Conservation (phyloP, 1,140 invertebrate genomes). For the Euglossa dilemma region DNA sequence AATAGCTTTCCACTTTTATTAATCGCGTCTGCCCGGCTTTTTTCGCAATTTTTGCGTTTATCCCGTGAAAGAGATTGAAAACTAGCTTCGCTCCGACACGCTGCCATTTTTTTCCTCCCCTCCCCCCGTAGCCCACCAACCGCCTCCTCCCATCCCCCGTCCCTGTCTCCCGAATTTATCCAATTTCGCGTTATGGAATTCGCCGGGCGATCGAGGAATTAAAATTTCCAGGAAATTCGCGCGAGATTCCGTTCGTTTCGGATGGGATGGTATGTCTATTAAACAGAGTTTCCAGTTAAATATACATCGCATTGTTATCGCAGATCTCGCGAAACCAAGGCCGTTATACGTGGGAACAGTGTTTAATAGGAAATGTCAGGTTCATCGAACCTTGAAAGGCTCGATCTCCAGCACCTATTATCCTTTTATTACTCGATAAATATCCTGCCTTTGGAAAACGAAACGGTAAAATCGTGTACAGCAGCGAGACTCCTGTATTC, state of each 20-base stretch:
- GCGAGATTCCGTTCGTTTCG: not conserved
- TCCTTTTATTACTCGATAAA: too few relatives aligned
- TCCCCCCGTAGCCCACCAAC: too few relatives aligned
- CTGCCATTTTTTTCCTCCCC: not conserved
- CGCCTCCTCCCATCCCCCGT: too few relatives aligned
- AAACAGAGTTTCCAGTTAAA: too few relatives aligned
- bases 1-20: conserved; percentile 52
- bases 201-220: not conserved
- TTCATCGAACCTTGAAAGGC: too few relatives aligned
- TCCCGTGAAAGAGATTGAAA: conserved; percentile 27
- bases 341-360: too few relatives aligned
- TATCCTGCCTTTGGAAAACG: too few relatives aligned
- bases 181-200: not conserved
- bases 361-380: too few relatives aligned
- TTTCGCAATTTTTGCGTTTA: conserved; percentile 26
- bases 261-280: too few relatives aligned
- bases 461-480: too few relatives aligned
- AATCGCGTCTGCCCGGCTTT: conserved; percentile 32
- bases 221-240: not conserved
- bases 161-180: not conserved
- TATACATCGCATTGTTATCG: not conserved
- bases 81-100: not conserved
- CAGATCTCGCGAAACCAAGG: not conserved
- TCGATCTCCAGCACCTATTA: too few relatives aligned
- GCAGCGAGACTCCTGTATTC: too few relatives aligned